Evolutionary conservation across 1,140 invertebrate genomes (phyloP).

Genomic region (Ostrea denselamellosa): DNA sequence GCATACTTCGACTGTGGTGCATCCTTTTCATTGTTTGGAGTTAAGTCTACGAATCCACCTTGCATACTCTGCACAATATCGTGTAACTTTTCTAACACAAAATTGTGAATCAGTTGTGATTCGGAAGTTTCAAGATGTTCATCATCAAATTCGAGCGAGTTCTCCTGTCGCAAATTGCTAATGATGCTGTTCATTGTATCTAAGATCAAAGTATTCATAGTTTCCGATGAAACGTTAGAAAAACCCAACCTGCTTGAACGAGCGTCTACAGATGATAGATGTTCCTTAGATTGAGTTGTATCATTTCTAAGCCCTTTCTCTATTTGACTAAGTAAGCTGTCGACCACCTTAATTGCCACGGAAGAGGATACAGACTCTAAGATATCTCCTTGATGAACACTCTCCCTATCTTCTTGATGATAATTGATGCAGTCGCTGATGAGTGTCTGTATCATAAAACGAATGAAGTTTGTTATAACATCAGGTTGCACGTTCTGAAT

Average conservation of each 20-base stretch:
- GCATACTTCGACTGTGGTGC: neutral
- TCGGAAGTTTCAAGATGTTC: neutral
- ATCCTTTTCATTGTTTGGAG: neutral
- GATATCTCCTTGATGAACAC: neutral
- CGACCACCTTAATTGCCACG: constrained; percentile 45
- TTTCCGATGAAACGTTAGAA: constrained; percentile 36
- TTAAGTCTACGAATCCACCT: neutral
- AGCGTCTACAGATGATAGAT: neutral
- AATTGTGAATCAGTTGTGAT: constrained; percentile 49
- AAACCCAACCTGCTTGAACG: neutral
- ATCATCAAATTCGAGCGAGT: constrained; percentile 26
- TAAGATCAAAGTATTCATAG: constrained; percentile 47
- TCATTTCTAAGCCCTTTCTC: neutral
- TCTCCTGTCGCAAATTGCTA: constrained; percentile 50
- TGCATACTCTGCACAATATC: constrained; percentile 56
- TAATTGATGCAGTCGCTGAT: constrained; percentile 9
- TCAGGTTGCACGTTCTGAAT: constrained; percentile 35
- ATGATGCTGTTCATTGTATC: constrained; percentile 54
- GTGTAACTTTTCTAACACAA: constrained; percentile 53
- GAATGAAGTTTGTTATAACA: constrained; percentile 44
- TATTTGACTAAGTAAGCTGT: constrained; percentile 27
- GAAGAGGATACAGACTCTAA: constrained; percentile 42
- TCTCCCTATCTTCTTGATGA: neutral
- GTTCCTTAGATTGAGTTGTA: neutral
- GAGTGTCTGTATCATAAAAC: constrained; percentile 23